Percentiles rank a stretch among this genome's conserved stretches.
phyloP scores from a whole-genome alignment of 2,797 vertebrate genomes.

The Xenopus petersii region DNA sequence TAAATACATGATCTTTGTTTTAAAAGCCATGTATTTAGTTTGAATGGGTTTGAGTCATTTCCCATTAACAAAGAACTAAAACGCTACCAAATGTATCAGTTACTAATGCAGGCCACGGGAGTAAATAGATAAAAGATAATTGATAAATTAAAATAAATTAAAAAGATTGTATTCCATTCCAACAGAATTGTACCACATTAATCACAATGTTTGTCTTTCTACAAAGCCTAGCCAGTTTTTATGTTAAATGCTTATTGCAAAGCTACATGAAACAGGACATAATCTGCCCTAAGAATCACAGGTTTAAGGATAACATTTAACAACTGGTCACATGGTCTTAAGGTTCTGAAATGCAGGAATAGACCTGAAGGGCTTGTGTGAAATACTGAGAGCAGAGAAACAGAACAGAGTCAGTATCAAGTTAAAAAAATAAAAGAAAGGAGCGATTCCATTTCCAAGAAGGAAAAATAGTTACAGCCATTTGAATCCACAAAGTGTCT shows the following conservation, averaged over 20 bases:
- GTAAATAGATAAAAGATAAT: constrained; percentile 29
- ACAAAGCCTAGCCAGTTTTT: neutral
- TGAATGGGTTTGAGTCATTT: constrained; percentile 31
- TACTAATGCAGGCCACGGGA: constrained; percentile 15
- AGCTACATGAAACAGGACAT: too few relatives aligned
- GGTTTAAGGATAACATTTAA: too few relatives aligned
- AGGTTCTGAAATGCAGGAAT: too few relatives aligned
- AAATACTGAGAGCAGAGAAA: too few relatives aligned
- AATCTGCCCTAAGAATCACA: too few relatives aligned
- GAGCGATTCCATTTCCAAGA: too few relatives aligned
- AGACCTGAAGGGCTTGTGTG: too few relatives aligned
- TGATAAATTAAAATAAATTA: constrained; percentile 35
- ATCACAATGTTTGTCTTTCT: constrained; percentile 2
- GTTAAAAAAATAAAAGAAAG: too few relatives aligned
- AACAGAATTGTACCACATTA: neutral
- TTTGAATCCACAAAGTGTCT: too few relatives aligned
- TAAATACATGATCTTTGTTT: constrained; percentile 31
- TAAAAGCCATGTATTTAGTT: constrained; percentile 29
- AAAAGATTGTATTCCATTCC: constrained; percentile 6
- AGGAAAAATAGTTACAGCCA: too few relatives aligned
- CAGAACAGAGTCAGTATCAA: too few relatives aligned
- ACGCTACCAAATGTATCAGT: constrained; percentile 27
- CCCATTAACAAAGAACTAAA: constrained; percentile 28
- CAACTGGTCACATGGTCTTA: too few relatives aligned
- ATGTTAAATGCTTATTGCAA: neutral